phyloP scores from a whole-genome alignment of 2,888 invertebrate genomes.

The Nebria brevicollis region DNA sequence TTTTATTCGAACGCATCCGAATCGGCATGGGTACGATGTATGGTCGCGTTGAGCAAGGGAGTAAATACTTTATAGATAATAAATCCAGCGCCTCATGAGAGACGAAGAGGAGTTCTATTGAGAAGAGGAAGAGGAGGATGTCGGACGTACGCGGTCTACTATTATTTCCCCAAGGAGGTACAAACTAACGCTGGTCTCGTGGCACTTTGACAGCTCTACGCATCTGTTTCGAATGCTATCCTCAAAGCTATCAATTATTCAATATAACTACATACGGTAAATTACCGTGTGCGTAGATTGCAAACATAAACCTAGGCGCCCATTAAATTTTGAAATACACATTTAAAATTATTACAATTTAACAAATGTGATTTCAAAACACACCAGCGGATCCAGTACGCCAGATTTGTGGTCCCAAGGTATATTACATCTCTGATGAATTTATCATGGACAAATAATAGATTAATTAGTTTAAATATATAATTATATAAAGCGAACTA shows the following conservation, averaged over 20 bases:
- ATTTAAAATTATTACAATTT: slow-evolving; percentile 35
- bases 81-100: slow-evolving; percentile 53
- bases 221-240: slow-evolving; percentile 39
- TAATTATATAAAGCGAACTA: too few species aligned
- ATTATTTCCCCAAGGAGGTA: slow-evolving; percentile 52
- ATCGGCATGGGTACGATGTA: slow-evolving; percentile 8
- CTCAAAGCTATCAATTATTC: slow-evolving; percentile 43
- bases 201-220: slow-evolving; percentile 51
- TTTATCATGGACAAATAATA: too few species aligned
- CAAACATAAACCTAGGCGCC: slow-evolving; percentile 15
- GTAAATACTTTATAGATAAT: slow-evolving; percentile 58
- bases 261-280: slow-evolving; percentile 45
- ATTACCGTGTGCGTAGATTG: slow-evolving; percentile 26
- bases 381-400: not conserved
- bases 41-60: slow-evolving; percentile 31
- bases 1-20: slow-evolving; percentile 30
- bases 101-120: slow-evolving; percentile 7
- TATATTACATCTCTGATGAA: not conserved
- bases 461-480: too few species aligned
- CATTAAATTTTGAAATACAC: slow-evolving; percentile 34
- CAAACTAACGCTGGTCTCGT: slow-evolving; percentile 51
- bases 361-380: slow-evolving; percentile 34
- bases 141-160: slow-evolving; percentile 48
- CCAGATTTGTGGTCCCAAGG: not conserved
- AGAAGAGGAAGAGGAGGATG: not conserved